A percentile compares a stretch with the other conserved stretches of the same genome.
phyloP scores from a whole-genome alignment of 2,888 invertebrate genomes.

The Eupeodes latifasciatus region DNA sequence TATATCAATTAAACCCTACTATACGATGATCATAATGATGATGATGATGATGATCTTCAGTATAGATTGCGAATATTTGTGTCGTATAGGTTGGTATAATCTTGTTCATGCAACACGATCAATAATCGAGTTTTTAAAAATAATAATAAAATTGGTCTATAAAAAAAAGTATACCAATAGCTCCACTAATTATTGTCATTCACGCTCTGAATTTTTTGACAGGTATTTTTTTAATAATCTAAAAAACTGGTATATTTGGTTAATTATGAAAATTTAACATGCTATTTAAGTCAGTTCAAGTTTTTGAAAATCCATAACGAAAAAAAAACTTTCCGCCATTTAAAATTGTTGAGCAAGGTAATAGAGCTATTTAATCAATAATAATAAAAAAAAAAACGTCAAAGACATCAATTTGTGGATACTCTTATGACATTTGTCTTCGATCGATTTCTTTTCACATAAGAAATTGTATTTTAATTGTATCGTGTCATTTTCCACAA shows the following conservation, averaged over 20 bases:
- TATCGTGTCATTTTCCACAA: too few species aligned
- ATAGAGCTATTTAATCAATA: neutral
- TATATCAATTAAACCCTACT: constrained; percentile 32
- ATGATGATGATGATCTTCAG: constrained; percentile 2
- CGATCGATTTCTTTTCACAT: too few species aligned
- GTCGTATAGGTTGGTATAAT: neutral
- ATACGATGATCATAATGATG: constrained; percentile 16
- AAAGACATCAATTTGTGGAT: too few species aligned
- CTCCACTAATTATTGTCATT: constrained; percentile 34
- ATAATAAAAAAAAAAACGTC: too few species aligned
- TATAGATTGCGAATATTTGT: constrained; percentile 23
- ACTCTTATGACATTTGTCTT: too few species aligned
- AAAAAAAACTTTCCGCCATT: neutral
- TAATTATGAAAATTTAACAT: neutral
- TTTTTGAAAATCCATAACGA: neutral
- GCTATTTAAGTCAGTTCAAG: neutral
- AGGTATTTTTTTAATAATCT: constrained; percentile 23
- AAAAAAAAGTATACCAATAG: neutral
- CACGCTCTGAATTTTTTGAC: constrained; percentile 48
- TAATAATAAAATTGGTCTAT: neutral
- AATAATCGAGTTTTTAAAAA: constrained; percentile 11
- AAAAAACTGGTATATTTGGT: constrained; percentile 23
- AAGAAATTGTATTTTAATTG: too few species aligned
- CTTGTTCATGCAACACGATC: constrained; percentile 25
- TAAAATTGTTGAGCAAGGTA: neutral